These are phyloP conservation scores for Poeciliopsis turneri DNA, from an alignment of 2,797 vertebrate genomes.

Conservation along the genomic window DNA sequence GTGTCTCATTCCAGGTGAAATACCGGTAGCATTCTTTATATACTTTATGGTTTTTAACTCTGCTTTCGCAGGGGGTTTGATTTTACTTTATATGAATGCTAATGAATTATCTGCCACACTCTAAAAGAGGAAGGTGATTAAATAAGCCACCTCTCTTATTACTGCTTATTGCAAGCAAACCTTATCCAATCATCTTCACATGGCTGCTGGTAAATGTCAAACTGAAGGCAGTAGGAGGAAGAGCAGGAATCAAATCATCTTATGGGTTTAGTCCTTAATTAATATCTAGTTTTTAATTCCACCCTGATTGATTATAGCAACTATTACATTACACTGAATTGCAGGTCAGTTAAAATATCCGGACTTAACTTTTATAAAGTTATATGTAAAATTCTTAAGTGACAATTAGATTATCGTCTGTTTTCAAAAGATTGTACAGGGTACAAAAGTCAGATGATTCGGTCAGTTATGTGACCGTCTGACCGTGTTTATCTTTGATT, in stretches of 20 bases:
- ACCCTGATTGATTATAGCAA: background rate
- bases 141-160: background rate
- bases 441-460: slow-evolving; percentile 1
- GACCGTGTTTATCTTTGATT: slow-evolving; percentile 1
- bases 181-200: background rate
- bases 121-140: background rate
- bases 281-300: background rate
- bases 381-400: background rate
- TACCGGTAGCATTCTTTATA: background rate
- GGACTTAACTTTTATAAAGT: background rate
- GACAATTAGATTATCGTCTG: background rate
- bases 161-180: background rate
- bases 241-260: background rate
- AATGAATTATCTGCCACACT: background rate
- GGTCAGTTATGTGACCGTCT: background rate
- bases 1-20: background rate
- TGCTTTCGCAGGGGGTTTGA: background rate
- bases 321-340: background rate
- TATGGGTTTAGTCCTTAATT: background rate
- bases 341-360: background rate
- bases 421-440: background rate
- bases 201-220: background rate
- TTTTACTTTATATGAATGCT: background rate
- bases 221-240: background rate
- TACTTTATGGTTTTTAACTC: background rate